Conservation (phyloP, 1,140 invertebrate genomes). For the Sitodiplosis mosellana region DNA sequence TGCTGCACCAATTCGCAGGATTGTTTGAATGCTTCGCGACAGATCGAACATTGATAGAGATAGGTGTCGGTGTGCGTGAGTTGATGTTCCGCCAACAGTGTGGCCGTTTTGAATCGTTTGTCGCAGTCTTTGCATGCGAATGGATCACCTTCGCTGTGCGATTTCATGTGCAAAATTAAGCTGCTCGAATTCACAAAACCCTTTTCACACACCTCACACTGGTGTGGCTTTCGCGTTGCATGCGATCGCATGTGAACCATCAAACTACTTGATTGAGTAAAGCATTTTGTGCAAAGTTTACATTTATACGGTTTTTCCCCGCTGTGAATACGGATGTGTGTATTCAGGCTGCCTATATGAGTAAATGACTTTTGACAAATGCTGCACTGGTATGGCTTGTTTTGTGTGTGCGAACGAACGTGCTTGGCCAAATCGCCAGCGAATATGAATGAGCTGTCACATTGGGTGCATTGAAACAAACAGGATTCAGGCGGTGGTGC, state of each 20-base stretch:
- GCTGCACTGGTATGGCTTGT: conserved; percentile 29
- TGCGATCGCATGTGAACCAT: conserved; percentile 50
- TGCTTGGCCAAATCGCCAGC: conserved; percentile 38
- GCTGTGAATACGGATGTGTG: conserved; percentile 67
- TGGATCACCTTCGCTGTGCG: conserved; percentile 16
- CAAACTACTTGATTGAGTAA: conserved; percentile 49
- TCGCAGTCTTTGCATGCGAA: conserved; percentile 20
- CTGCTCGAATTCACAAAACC: conserved; percentile 24
- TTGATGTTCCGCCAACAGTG: conserved; percentile 21
- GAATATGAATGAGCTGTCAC: conserved; percentile 38
- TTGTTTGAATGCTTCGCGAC: conserved; percentile 36
- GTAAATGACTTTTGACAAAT: conserved; percentile 30
- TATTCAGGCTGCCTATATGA: conserved; percentile 58
- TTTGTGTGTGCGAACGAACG: conserved; percentile 30
- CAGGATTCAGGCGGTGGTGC: conserved; percentile 5
- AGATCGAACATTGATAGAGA: conserved; percentile 35
- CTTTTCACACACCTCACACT: conserved; percentile 36
- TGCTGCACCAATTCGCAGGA: conserved; percentile 38
- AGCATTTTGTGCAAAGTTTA: conserved; percentile 32
- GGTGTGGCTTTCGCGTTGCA: conserved; percentile 45
- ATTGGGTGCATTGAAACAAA: conserved; percentile 34
- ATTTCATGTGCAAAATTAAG: conserved; percentile 18
- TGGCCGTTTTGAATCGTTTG: conserved; percentile 20
- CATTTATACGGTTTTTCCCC: conserved; percentile 25
- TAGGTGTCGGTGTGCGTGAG: conserved; percentile 18